Base-by-base conservation (phyloP, 30 jellyfish, hydroid and myxozoan species). In the Catostylus mosaicus region DNA sequence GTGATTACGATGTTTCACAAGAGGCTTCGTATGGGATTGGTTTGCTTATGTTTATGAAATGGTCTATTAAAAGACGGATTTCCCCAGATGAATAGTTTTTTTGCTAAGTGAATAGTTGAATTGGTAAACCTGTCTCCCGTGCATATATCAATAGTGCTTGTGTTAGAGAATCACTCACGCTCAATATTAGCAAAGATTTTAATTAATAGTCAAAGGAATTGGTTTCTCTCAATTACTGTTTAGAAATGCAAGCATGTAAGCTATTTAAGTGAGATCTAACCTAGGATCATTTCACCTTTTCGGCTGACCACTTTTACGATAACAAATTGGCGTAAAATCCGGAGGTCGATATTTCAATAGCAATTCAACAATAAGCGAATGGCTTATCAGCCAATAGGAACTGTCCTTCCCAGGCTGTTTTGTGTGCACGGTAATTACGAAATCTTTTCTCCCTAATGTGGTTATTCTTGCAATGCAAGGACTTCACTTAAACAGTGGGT, bases 301-400 rank as follows among this genome's bases (percentile, higher is more conserved):
- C 83, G 67, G 79, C 79, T 67, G 83, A 80, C 82, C 87, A 43
- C 74, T 45, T 50, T 2, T 23, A 30, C 63, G 77, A 51, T 45
- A 66, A 68, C 90, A 69, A 80, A 77, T 38, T 30, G 38, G 26
- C 50, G 45, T 30, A 27, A 47, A 50, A 71, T 38, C 92, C 92
- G 92, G 92, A 69, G 92, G 84, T 70, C 62, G 10, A 76, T 33
- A 47, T 66, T 27, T 43, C 67, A 22, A 26, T 69, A 54, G 74
- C 26, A 32, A 35, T 16, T 8, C 71, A 59, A 82, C 92, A 82
- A 82, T 82, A 38, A 32, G 81, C 86, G 36, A 51, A 76, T 82
- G 80, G 80, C 71, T 57, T 69, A 75, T 54, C 75, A 38, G 80
- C 92, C 92, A 82, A 82, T 82, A 56, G 86, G 72, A 82, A 40